Base-by-base conservation (phyloP, 2,888 invertebrate species). In the Eristalis pertinax region DNA sequence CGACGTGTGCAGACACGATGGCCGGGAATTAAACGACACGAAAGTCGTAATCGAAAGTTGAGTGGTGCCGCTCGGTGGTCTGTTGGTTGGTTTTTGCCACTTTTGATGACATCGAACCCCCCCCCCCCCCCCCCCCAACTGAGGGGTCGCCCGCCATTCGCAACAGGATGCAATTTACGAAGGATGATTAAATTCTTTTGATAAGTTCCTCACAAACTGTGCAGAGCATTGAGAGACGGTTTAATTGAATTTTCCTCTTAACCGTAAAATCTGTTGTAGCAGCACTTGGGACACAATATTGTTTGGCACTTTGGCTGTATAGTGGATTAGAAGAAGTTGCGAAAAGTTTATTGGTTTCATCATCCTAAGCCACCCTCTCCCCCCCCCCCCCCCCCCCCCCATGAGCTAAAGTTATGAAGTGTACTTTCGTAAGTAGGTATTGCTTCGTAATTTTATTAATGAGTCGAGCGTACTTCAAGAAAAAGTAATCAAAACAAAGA, bases 21-120 rank as follows among this genome's bases (percentile, higher is more conserved):
- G n/a, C 32, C 8, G 38, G 11, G 75, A 75, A 65, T 75, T 75
- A 70, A 62, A 41, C 60, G 63, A 75, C 75, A 70, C 70, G 50
- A 72, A 84, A 75, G 32, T 72, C 79, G 26, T 76, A 76, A 70
- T 75, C 60, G 64, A 78, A 84, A 29, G 78, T 65, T 41, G 38
- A 78, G 58, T 64, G 74, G 60, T 41, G 63, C 58, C 43, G 43
- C 26, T 60, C 50, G 7, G 50, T 50, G 50, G 8, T n/a, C 8
- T 19, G 19, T 19, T 50, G 19, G 50, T n/a, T 19, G 19, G 19
- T 19, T 50, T n/a, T 50, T 19, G 50, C 50, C 50, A 50, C 50
- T 43, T 43, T 19, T 43, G n/a, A 43, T 43, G 43, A n/a, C n/a
- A 43, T 43, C n/a, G 43, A 43, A 10, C 15, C 15, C n/a, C 4